Base-by-base conservation (phyloP, 1,140 invertebrate genomes). In the Mizuhopecten yessoensis region DNA sequence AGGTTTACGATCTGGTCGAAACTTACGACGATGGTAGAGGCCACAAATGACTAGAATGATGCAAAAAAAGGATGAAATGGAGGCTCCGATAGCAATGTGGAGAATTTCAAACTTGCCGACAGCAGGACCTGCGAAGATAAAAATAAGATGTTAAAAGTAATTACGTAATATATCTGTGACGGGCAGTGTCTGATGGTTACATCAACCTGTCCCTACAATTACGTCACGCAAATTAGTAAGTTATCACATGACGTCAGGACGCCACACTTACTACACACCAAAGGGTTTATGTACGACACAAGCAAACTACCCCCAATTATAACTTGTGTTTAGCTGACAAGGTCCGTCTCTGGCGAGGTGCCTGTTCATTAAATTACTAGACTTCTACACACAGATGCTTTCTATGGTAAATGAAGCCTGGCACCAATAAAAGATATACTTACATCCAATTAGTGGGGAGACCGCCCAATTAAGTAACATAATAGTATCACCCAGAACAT, bases 11-110 rank as follows among this genome's bases (percentile, higher is more conserved):
- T 95, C 94, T 17, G 92, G 86, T 89, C 94, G 92, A 89, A 95
- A 94, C 90, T 94, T 94, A 57, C 93, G 91, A 45, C 94, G 91
- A 88, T 95, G 95, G 90, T 95, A 95, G 45, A 95, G 93, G 34
- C 94, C 95, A 93, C 95, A 95, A 33, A 95, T 94, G 86, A 95
- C 92, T 34, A 95, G 90, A 88, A 95, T 94, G 39, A 95, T 94
- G 91, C 94, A 95, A 93, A 95, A 95, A 90, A 95, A 95, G 57
- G 94, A 95, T 23, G 95, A 95, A 89, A 95, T 94, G 34, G 94
- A 95, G 29, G 95, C 94, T 34, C 95, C 95, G 39, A 95, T 94
- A 34, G 95, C 94, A 33, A 95, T 95, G 90, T 95, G 95, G n/a
- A 95, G 90, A 89, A 95, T 94, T 57, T 94, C 92, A 42, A 95